Percentiles rank a stretch among this genome's conserved stretches.
These are phyloP conservation scores for Linepithema humile DNA, from an alignment of 1,140 invertebrate genomes.

Conservation along the genomic window DNA sequence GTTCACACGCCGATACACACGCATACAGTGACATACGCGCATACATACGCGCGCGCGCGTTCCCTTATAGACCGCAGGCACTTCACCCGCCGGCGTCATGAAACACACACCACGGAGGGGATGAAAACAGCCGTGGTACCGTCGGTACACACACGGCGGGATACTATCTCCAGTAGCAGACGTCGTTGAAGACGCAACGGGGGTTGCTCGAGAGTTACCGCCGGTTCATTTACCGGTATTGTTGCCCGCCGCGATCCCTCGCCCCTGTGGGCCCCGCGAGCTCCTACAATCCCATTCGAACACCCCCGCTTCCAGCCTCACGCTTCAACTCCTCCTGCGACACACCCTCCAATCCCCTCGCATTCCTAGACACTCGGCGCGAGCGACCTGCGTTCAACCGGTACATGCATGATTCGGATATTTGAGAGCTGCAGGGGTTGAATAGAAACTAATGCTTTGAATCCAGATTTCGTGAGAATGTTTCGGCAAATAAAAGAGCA, in stretches of 20 bases:
- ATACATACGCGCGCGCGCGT: conserved; percentile 40
- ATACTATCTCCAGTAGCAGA: conserved; percentile 76
- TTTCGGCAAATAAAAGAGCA: background rate
- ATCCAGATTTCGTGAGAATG: background rate
- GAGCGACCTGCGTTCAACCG: conserved; percentile 3
- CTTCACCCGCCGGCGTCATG: conserved; percentile 17
- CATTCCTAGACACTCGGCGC: conserved; percentile 30
- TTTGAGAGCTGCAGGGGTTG: background rate
- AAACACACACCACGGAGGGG: conserved; percentile 45
- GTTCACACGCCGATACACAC: background rate
- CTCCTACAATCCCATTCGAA: background rate
- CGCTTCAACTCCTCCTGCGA: conserved; percentile 33
- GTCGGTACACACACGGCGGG: conserved; percentile 50
- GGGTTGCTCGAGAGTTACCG: conserved; percentile 74
- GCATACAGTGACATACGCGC: conserved; percentile 34
- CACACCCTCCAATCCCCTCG: background rate
- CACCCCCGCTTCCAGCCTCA: conserved; percentile 49
- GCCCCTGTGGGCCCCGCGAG: background rate
- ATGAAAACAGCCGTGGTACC: conserved; percentile 61
- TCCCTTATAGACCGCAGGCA: conserved; percentile 59
- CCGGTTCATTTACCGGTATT: conserved; percentile 80
- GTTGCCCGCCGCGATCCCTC: conserved; percentile 68
- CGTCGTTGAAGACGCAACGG: conserved; percentile 66
- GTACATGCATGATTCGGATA: conserved; percentile 19
- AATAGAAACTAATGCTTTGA: background rate